Conservation (phyloP, 2,797 vertebrate genomes). For the Eremophila alpestris region DNA sequence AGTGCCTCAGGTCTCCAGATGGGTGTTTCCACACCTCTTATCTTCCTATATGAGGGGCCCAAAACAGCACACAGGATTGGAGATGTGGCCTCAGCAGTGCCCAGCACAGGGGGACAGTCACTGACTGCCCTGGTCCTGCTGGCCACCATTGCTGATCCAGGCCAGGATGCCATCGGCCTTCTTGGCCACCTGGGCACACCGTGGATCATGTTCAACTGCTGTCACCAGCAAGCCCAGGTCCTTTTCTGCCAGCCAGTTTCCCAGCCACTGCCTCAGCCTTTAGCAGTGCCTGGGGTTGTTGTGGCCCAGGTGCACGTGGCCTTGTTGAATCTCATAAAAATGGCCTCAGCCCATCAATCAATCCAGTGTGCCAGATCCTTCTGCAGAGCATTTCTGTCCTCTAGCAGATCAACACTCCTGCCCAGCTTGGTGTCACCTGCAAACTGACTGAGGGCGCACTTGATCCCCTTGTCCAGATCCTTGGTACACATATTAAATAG, state of each 20-base stretch:
- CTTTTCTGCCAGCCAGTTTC: background rate
- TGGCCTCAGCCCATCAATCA: background rate
- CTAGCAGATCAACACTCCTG: background rate
- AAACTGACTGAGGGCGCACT: background rate
- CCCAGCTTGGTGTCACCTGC: background rate
- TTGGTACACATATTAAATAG: background rate
- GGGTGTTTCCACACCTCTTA: background rate
- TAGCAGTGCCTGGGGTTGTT: fast-evolving
- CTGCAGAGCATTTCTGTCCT: background rate
- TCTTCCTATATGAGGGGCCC: background rate
- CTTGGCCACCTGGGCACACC: background rate
- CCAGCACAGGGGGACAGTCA: fast-evolving
- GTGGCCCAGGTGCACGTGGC: background rate
- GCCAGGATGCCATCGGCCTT: fast-evolving
- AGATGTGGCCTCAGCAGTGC: background rate
- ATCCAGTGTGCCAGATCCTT: background rate
- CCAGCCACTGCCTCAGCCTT: background rate
- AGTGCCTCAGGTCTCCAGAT: background rate
- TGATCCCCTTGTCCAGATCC: background rate
- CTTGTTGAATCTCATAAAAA: background rate
- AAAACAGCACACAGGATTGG: fast-evolving
- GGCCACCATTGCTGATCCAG: background rate
- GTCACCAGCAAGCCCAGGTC: fast-evolving
- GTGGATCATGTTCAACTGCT: background rate
- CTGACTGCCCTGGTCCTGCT: background rate